Base-by-base conservation (phyloP, 2,797 vertebrate species). In the Typhlichthys eigenmanni region DNA sequence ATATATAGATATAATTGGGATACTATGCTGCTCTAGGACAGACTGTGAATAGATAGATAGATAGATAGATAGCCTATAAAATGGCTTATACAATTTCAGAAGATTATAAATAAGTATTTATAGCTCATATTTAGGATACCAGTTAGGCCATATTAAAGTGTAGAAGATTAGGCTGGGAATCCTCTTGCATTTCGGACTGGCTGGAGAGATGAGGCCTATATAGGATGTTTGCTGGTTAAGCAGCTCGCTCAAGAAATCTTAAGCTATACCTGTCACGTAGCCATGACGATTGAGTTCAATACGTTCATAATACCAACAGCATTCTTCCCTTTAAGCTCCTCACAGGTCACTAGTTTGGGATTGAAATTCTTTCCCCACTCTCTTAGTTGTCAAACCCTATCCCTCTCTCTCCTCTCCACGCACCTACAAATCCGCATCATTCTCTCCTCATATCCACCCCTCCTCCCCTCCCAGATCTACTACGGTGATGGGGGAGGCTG, bases 31-130 rank as follows among this genome's bases (percentile, higher is more conserved):
- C 38, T 9, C 24, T 24, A 24, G 24, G 3, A 24, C 24, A 24
- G 24, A 24, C 0, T 4, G 24, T 4, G 24, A 24, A 24, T 4
- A 24, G 24, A 3, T 24, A 24, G 24, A 3, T 24, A 24, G 24
- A 2, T 24, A 24, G 19, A 24, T 24, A 19, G 1, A 19, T 19
- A 62, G 71, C 69, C 72, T 60, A 66, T 58, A 60, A 12, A 60
- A 60, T 58, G 62, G 46, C 51, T 57, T 32, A 61, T 32, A 61
- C 49, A 64, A 64, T 62, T 71, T 64, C 16, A 74, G 47, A 47
- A 32, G 34, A 54, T 29, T 32, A 13, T 12, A 29, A 29, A 4
- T 32, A 8, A 1, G 34, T 38, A 38, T 38, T 38, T 38, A 45
- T 9, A 8, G n/a, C 49, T 8, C 5, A 50, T 49, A 49, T 49